Evolutionary conservation across 2,113 vertebrate species (phyloP), one percentile per base, ranked within the genome.

Genomic region (Phasianus colchicus): DNA sequence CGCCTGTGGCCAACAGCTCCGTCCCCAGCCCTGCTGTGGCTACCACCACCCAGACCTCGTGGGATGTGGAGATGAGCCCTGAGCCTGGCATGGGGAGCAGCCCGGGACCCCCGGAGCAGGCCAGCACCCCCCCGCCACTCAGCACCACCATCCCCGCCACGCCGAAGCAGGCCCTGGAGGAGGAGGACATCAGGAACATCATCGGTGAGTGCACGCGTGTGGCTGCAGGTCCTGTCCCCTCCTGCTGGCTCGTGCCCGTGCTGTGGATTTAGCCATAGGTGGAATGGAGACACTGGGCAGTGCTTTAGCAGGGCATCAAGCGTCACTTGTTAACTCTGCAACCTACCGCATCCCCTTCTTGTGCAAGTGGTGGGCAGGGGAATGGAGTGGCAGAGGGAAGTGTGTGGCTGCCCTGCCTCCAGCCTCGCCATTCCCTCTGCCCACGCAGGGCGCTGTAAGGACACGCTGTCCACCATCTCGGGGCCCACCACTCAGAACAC

Each of bases 401-500:
- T 25, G 15, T 1, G 1, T 32, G 42, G 65, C 18, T 2, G 4
- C 45, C 9, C 10, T 52, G 40, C 27, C 67, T 40, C 5, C 7
- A 48, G 50, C n/a, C 57, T 93, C 1, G 1, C 2, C 1, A 88
- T n/a, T 42, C 40, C 60, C 40, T 50, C 22, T 88, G 55, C 17
- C 54, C 42, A 9, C 0, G 0, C 93, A 99, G 99, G 98, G n/a
- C 98, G 98, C 86, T 99, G 99, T 97, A 99, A 99, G 86, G 99
- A 99, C 97, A 99, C 99, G 1, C 96, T 99, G 86, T 99, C 99
- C 84, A 99, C 98, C 6, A 99, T 99, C 95, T 98, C 99, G 1
- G 98, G 99, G 30, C 99, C 99, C 1, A 97, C 98, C 64, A 99
- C 98, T n/a, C 99, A 99, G 95, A 99, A 99, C 97, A 99, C 98